Percentiles rank a stretch among this genome's conserved stretches.
Evolutionary conservation across 2,888 invertebrate genomes (phyloP).

Genomic region (Hetaerina titia): DNA sequence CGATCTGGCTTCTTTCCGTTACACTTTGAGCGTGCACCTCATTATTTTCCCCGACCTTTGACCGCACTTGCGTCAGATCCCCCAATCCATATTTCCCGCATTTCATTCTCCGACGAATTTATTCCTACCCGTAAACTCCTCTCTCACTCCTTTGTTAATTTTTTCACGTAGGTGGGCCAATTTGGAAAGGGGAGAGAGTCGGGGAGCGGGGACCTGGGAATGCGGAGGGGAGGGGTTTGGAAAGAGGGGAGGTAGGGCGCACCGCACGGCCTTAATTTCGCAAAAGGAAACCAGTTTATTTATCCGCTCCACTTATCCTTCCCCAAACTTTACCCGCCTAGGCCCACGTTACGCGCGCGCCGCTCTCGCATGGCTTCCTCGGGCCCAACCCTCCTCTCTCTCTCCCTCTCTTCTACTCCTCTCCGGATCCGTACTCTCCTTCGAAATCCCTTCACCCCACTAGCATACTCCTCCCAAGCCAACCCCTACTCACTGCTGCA

Average conservation of each 20-base stretch:
- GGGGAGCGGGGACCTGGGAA: neutral
- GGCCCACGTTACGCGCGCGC: neutral
- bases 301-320: conserved; percentile 32
- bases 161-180: conserved; percentile 32
- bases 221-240: neutral
- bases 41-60: neutral
- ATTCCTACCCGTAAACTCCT: neutral
- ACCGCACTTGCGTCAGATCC: neutral
- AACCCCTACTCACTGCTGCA: no score
- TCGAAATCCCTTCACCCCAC: neutral
- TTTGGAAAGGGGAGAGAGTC: neutral
- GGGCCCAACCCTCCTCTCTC: no score
- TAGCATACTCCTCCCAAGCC: no score
- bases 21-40: neutral
- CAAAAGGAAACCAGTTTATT: conserved; percentile 34
- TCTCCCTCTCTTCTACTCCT: neutral
- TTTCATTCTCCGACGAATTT: neutral
- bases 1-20: neutral
- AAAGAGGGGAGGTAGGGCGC: neutral
- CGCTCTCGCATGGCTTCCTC: neutral
- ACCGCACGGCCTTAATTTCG: conserved; percentile 8
- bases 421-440: neutral
- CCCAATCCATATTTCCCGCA: neutral
- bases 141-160: neutral
- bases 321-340: neutral